These are phyloP conservation scores for Ceuthmochares aereus DNA, from an alignment of 2,113 vertebrate species.

Conservation along the genomic window DNA sequence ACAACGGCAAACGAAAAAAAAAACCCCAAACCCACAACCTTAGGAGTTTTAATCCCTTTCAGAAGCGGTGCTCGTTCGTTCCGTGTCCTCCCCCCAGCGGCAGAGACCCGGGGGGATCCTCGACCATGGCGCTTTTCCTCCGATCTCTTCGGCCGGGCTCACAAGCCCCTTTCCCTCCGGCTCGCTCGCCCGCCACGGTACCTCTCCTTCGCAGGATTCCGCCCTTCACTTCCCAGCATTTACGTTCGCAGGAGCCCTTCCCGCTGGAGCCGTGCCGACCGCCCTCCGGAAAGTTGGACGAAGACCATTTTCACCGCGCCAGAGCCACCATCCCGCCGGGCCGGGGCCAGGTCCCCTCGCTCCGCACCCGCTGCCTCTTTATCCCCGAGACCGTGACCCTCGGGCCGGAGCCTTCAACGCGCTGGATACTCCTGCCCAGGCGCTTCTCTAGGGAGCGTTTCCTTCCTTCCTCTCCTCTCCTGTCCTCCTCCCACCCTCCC, in stretches of 20 bases:
- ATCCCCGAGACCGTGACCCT: background rate
- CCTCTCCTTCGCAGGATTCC: slow-evolving; percentile 23
- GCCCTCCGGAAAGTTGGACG: slow-evolving; percentile 38
- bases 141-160: background rate
- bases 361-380: background rate
- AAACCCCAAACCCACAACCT: background rate
- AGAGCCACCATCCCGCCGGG: background rate
- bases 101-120: background rate
- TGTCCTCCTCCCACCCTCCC: background rate
- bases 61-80: background rate
- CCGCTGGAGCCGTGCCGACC: background rate
- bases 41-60: background rate
- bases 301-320: background rate
- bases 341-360: background rate
- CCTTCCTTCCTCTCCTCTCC: too few species aligned
- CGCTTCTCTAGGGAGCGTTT: background rate
- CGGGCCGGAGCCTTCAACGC: background rate
- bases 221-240: background rate
- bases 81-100: background rate
- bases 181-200: background rate
- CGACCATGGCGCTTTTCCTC: background rate
- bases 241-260: background rate
- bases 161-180: background rate
- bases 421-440: background rate
- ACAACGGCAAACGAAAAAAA: background rate